phyloP scores from a whole-genome alignment of 2,797 vertebrate genomes.

The Mus caroli region DNA sequence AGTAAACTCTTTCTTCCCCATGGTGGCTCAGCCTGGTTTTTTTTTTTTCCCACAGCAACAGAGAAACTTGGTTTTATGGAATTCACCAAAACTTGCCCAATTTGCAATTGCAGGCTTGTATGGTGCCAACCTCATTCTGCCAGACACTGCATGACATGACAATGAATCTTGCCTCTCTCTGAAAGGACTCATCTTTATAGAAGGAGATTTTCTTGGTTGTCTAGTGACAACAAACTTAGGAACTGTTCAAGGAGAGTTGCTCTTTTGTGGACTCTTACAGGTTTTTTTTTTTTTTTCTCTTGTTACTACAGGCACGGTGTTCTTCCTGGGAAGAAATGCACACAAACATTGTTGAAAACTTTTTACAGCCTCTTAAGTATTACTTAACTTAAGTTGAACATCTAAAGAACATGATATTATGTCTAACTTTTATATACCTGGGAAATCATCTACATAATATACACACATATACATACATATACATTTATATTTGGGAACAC shows the following conservation, averaged over 20 bases:
- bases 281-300: neutral
- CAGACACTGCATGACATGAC: neutral
- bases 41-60: neutral
- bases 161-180: neutral
- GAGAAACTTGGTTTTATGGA: neutral
- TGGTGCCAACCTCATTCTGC: neutral
- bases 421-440: neutral
- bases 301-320: neutral
- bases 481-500: neutral
- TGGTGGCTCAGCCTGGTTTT: neutral
- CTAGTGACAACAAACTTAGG: neutral
- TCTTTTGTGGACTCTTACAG: neutral
- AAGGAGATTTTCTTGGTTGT: neutral
- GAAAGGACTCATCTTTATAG: neutral
- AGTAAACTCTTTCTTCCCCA: neutral
- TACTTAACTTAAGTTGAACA: neutral
- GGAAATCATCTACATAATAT: neutral
- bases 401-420: neutral
- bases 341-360: neutral
- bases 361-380: neutral
- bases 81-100: neutral
- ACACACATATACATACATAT: neutral
- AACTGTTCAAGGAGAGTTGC: neutral
- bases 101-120: neutral
- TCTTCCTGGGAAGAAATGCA: neutral